Percentiles rank a stretch among this genome's conserved stretches.
These are phyloP conservation scores for Vidua chalybeata DNA, from an alignment of 2,113 vertebrate genomes.

Conservation along the genomic window DNA sequence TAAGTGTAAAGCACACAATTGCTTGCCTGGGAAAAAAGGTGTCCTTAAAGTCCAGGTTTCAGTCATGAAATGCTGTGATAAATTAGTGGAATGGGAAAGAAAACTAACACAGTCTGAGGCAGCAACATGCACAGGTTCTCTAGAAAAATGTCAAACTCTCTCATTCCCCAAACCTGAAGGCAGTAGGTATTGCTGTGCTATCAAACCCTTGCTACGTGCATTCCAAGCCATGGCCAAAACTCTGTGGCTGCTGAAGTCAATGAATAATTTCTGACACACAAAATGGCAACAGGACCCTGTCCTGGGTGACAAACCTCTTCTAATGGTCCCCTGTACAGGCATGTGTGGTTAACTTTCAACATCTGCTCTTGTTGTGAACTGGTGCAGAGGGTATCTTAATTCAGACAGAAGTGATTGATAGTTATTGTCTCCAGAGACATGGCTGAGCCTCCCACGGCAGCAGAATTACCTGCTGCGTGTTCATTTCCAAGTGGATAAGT, in stretches of 20 bases:
- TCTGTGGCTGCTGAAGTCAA: neutral
- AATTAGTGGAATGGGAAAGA: neutral
- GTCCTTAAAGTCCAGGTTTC: neutral
- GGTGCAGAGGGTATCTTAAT: neutral
- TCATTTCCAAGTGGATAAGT: neutral
- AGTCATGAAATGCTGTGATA: neutral
- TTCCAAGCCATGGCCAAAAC: neutral
- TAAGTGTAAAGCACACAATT: neutral
- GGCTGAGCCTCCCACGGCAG: neutral
- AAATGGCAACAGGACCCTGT: neutral
- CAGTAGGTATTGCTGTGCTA: neutral
- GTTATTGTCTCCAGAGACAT: rapidly evolving
- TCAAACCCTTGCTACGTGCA: neutral
- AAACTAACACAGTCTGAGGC: neutral
- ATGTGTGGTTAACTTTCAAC: neutral
- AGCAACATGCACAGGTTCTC: neutral
- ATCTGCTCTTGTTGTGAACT: neutral
- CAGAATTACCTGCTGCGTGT: neutral
- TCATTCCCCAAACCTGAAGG: neutral
- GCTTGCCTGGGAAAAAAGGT: neutral
- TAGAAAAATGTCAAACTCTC: neutral
- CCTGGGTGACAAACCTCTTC: neutral
- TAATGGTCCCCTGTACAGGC: neutral
- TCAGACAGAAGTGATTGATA: neutral
- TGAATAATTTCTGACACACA: neutral